Percentiles rank a stretch among this genome's conserved stretches.
Conservation (phyloP, 2,888 invertebrate species). For the Euclidia mi region DNA sequence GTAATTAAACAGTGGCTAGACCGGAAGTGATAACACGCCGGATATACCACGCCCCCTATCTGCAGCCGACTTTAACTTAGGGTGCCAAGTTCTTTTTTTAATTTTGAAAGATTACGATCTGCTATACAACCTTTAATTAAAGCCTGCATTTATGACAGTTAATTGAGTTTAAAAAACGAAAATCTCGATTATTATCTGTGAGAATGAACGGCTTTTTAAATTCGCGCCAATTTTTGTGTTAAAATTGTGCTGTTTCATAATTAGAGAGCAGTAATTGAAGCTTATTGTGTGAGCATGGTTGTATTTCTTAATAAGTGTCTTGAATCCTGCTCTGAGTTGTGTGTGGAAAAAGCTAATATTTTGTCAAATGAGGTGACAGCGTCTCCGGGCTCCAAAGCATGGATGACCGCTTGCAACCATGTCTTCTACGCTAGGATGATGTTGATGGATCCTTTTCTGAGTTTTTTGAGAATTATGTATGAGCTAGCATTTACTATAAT, state of each 20-base stretch:
- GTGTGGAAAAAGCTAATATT: too few relatives aligned
- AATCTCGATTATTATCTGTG: constrained; percentile 35
- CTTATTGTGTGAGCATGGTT: not conserved
- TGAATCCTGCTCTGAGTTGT: too few relatives aligned
- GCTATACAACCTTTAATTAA: constrained; percentile 51
- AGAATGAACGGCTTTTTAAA: constrained; percentile 15
- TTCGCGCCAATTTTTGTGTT: constrained; percentile 7
- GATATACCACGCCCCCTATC: constrained; percentile 67
- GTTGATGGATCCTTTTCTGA: too few relatives aligned
- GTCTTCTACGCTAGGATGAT: too few relatives aligned
- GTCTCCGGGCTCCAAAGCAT: too few relatives aligned
- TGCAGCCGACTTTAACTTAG: constrained; percentile 34
- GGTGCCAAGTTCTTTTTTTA: constrained; percentile 37
- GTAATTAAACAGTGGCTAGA: constrained; percentile 69
- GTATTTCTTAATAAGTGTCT: too few relatives aligned
- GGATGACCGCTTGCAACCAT: too few relatives aligned
- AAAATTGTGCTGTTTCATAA: not conserved
- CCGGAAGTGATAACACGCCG: constrained; percentile 71
- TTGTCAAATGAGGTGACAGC: too few relatives aligned
- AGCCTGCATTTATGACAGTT: constrained; percentile 48
- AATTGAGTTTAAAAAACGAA: constrained; percentile 39
- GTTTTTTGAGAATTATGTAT: too few relatives aligned
- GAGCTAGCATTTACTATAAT: too few relatives aligned
- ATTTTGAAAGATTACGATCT: constrained; percentile 42
- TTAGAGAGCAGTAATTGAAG: not conserved